phyloP scores from a whole-genome alignment of 2,888 invertebrate species.

The Chaitophorus viminalis region DNA sequence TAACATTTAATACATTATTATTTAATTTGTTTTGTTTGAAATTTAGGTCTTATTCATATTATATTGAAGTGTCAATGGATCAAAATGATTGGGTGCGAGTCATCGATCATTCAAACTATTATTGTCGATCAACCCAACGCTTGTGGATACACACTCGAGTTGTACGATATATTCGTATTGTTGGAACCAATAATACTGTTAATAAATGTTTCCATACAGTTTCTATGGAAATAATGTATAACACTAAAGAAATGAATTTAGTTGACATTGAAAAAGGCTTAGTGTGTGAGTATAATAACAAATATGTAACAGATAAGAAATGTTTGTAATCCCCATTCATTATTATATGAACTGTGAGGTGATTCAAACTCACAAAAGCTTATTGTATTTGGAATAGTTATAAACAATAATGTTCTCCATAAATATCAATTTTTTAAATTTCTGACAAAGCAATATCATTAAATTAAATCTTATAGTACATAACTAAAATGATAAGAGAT shows the following conservation, averaged over 20 bases:
- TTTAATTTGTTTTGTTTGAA: constrained; percentile 53
- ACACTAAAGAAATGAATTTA: constrained; percentile 79
- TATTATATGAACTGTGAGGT: neutral
- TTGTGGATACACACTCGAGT: constrained; percentile 91
- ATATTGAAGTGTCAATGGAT: constrained; percentile 93
- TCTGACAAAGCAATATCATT: too few relatives aligned
- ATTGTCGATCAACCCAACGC: constrained; percentile 96
- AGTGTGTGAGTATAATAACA: constrained; percentile 68
- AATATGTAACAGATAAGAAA: neutral
- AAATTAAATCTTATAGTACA: too few relatives aligned
- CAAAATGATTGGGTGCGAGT: constrained; percentile 94
- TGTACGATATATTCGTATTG: constrained; percentile 82
- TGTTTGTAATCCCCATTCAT: neutral
- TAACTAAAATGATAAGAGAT: too few relatives aligned
- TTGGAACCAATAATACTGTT: constrained; percentile 94
- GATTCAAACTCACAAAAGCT: too few relatives aligned
- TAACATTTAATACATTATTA: neutral
- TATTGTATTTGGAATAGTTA: too few relatives aligned
- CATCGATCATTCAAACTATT: constrained; percentile 89
- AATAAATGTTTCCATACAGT: constrained; percentile 96
- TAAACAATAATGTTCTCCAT: too few relatives aligned
- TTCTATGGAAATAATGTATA: constrained; percentile 89
- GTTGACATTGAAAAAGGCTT: constrained; percentile 72
- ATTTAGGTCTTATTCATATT: constrained; percentile 85
- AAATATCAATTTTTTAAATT: too few relatives aligned